Evolutionary conservation across 2,797 vertebrate species (phyloP), one percentile per base, ranked within the genome.

Genomic region (Orientallactaga sibirica): DNA sequence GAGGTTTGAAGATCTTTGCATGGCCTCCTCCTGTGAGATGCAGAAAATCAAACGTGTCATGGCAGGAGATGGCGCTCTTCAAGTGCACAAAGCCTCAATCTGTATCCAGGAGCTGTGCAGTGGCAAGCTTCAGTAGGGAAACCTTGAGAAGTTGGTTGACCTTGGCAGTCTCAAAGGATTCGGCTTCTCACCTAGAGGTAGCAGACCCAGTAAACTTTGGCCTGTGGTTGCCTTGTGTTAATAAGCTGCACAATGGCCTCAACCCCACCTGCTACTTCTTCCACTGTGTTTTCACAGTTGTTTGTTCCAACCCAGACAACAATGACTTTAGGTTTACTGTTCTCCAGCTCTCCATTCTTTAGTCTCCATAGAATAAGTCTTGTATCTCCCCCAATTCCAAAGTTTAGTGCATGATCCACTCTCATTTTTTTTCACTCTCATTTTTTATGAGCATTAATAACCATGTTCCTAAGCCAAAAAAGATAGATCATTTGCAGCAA

Each of bases 41-140:
- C 97, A 99, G 99, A 98, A 99, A 99, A 98, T 99, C 99, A 80
- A 99, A 99, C 99, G 99, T 99, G 98, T 99, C 99, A 93, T 99
- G 98, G 94, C 98, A 98, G 86, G 98, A 98, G 98, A 99, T 99
- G 98, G 99, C 98, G 96, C 99, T 99, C 4, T 99, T 99, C 0
- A 99, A 99, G 98, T 99, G 99, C 98, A 99, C 98, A 7, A 99
- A 99, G 95, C 98, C 98, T 2, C 93, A 97, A 22, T 99, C 98
- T 90, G 98, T 98, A 2, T 99, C 99, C 97, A 99, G 98, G 73
- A 99, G 98, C 98, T 99, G 99, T 77, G 99, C 98, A 2, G 98
- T 98, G 87, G 98, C 96, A 73, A 99, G 98, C 3, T 98, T 99
- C 8, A 99, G 99, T 86, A 99, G 98, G 70, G 98, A 98, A 82